Evolutionary conservation across 37 sponge, comb jelly and placozoan species (phyloP), one percentile per base, ranked within the genome.

Genomic region (Hexactinellida sp.): DNA sequence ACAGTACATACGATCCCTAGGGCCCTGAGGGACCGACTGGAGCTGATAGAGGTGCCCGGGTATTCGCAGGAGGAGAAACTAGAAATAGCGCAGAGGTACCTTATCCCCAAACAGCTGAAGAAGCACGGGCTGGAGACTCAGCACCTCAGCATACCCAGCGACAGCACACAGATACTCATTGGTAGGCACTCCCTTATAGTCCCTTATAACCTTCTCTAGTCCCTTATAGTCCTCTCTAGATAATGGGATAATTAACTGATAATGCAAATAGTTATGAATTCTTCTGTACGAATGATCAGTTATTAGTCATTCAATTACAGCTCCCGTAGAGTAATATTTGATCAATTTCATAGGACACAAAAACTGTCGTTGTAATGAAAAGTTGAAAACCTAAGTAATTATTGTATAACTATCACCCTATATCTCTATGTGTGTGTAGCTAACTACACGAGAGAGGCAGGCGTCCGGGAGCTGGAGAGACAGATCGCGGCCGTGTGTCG

Each of bases 31-130:
- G 95, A 95, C 76, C 38, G 95, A 47, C 90, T 95, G 94, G 95
- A 95, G 92, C 90, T 93, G 63, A 90, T 95, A 55, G 89, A 88
- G 25, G 87, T 93, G 23, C 89, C 92, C 32, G 95, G 95, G 0
- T 95, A 95, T 87, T 91, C 92, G 16, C 84, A 85, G 37, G 93
- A 95, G 54, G 95, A 95, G 87, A 95, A 95, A 84, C 83, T 93
- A 0, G 90, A 90, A 54, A 95, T 95, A 84, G 96, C 90, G 24
- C 10, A 54, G 83, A 84, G 89, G 37, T 92, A 95, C 37, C 88
- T 95, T 38, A 23, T 93, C 9, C 91, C 94, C 0, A 93, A 95
- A 37, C 94, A 92, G 82, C 87, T 93, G 54, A 84, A 91, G 88
- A 91, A 71, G 85, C 76, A 63, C 34, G 76, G 76, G 3, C 34